Base-by-base conservation (phyloP, 2,888 invertebrate species). In the Scotopteryx bipunctaria region DNA sequence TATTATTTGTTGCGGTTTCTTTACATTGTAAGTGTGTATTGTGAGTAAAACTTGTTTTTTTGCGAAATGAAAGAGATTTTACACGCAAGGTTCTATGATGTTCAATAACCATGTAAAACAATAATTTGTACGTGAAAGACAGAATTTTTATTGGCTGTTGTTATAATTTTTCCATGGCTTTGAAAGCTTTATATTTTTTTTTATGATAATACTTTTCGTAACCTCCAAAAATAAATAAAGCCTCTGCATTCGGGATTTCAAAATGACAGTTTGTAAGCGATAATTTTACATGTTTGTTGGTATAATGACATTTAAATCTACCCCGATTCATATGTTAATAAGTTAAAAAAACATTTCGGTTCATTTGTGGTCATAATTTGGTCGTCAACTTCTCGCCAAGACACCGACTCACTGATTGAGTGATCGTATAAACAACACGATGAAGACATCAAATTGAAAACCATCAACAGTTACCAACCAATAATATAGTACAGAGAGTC, bases 391-490 rank as follows among this genome's bases (percentile, higher is more conserved):
- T 59, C 35, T 52, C 52, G 61, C 59, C 62, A 61, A 61, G 71
- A 66, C 66, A 63, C 47, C 63, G 57, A 29, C 19, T 42, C 66
- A 51, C 58, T 69, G 73, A 72, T 71, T 70, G 71, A 72, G 51
- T 57, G 63, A 70, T 66, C 67, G 53, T 45, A 66, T 65, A 67
- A 71, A 67, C 67, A 71, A 68, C 67, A 61, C 58, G 73, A 82
- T 83, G 80, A 81, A 86, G 78, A 86, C 80, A 81, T 83, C 84
- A 84, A 87, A 88, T 87, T 87, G 86, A 86, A 86, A 86, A 86
- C 76, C 82, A 85, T 81, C 84, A 78, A 66, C 78, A 70, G 76
- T 76, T 69, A 54, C 38, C 48, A 48, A 37, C 44, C 54, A 44
- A 48, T 54, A 54, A 40, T 9, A 69, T 76, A 73, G 67, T 71